Evolutionary conservation across 35 echinoderm and acorn worm species (phyloP), one percentile per base, ranked within the genome.

Genomic region (Strongylocentrotus purpuratus): DNA sequence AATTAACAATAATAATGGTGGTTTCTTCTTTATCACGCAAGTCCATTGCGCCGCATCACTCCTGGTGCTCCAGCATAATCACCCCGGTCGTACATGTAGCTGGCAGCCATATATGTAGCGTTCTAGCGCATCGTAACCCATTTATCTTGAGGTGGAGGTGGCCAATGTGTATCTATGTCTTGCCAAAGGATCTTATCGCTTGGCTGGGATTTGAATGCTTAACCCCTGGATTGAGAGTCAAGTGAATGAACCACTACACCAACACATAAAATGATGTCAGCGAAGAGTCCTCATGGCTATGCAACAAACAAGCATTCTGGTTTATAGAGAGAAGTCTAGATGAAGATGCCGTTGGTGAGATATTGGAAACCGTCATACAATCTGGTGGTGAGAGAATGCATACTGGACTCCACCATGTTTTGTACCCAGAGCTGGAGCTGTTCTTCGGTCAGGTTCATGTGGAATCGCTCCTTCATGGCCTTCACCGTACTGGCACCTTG

Each of bases 321-420:
- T 41, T 50, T 50, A 7, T 13, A 28, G 65, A 28, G 13, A 32
- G 46, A 13, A 31, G n/a, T 31, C 48, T 93, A 98, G 88, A 98
- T 98, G 90, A 99, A 97, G 46, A 99, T 99, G 46, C 98, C 98
- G 88, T 99, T 99, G 50, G 98, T 99, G 86, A 99, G 97, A 88
- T 99, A 99, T 86, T 99, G 98, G 96, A 99, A 98, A 45, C 98
- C 98, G 92, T 99, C 98, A 86, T 99, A 99, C 25, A 99, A 94
- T 91, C 95, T 97, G 32, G 98, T 99, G 46, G 98, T 99, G 11
- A 99, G 97, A 31, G 98, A 99, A 86, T 99, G 98, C 98, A 99
- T 99, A 88, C 98, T 99, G n/a, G 98, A 99, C 86, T 99, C 97
- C 46, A 98, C 97, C 98, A 99, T 99, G 94, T 98, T 97, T 92